These are phyloP conservation scores for Protonemura montana DNA, from an alignment of 2,888 invertebrate species.

Conservation along the genomic window DNA sequence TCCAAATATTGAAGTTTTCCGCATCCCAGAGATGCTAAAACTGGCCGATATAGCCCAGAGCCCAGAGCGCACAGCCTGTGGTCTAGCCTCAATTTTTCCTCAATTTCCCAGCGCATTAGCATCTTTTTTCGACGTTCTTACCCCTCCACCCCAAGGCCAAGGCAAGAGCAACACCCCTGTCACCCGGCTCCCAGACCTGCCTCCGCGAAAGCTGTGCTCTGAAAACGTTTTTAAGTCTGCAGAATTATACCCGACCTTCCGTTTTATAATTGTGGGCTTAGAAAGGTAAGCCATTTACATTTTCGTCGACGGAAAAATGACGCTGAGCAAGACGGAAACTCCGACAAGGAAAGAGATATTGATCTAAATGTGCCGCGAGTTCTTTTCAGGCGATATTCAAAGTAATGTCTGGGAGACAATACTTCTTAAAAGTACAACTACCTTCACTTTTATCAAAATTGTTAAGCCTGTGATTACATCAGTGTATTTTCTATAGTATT, in stretches of 20 bases:
- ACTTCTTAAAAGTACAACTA: too few relatives aligned
- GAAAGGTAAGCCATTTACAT: background rate
- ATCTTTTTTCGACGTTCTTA: background rate
- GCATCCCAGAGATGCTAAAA: slow-evolving; percentile 1
- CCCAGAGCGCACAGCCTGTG: too few relatives aligned
- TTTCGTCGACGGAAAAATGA: background rate
- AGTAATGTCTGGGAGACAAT: too few relatives aligned
- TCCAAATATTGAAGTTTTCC: background rate
- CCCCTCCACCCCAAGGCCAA: too few relatives aligned
- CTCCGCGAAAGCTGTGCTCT: background rate
- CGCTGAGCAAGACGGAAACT: background rate
- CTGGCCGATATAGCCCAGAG: slow-evolving; percentile 18
- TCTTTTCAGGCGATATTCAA: too few relatives aligned
- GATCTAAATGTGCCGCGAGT: too few relatives aligned
- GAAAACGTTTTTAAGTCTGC: background rate
- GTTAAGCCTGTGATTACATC: too few relatives aligned
- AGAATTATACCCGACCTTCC: background rate
- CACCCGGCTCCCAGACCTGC: background rate
- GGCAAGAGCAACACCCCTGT: background rate
- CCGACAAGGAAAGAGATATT: background rate
- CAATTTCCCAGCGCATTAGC: slow-evolving; percentile 27
- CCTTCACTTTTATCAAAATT: too few relatives aligned
- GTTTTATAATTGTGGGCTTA: background rate
- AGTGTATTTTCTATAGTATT: too few relatives aligned
- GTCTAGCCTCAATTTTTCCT: background rate